Base-by-base conservation (phyloP, 1,140 invertebrate species). In the Andricus grossulariae region DNA sequence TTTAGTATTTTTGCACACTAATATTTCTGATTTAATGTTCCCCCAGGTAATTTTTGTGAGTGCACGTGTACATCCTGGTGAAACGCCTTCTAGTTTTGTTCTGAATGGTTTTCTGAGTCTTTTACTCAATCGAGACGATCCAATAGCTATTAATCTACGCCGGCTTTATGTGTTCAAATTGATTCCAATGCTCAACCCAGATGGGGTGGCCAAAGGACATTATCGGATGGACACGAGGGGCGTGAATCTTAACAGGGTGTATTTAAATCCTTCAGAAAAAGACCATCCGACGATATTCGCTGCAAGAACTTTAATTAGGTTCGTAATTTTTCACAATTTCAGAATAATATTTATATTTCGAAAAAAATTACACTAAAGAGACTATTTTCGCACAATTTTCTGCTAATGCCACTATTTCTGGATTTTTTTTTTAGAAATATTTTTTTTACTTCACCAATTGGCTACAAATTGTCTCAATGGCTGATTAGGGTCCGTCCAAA, bases 81-180 rank as follows among this genome's bases (percentile, higher is more conserved):
- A 99, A 92, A 98, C 97, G 19, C 98, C 98, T 73, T 96, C 97
- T 8, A 97, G 96, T 88, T 98, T 98, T 93, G 97, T 99, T 16
- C 95, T 99, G 91, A 97, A 98, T 90, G 98, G 98, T 18, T 95
- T 98, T 78, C 92, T 98, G 13, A 95, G 97, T 86, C 94, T 97
- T 52, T 87, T 96, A 71, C 86, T 98, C 7, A 93, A 94, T 76
- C 93, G 94, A 45, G 94, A 95, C 72, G 96, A 97, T 87, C 93
- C 88, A 84, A 94, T 97, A 45, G 97, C 95, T 15, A 90, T 94
- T 74, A 91, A 93, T 82, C 90, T 98, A 15, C 92, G 97, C 54
- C 94, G 95, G 82, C 88, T 94, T 54, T 97, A 96, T 87, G 96
- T 98, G 71, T 98, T 99, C 91, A 98, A 98, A 92, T 90, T 98